A percentile compares a stretch with the other conserved stretches of the same genome.
Conservation (phyloP, 2,797 vertebrate genomes). For the Poeciliopsis gracilis region DNA sequence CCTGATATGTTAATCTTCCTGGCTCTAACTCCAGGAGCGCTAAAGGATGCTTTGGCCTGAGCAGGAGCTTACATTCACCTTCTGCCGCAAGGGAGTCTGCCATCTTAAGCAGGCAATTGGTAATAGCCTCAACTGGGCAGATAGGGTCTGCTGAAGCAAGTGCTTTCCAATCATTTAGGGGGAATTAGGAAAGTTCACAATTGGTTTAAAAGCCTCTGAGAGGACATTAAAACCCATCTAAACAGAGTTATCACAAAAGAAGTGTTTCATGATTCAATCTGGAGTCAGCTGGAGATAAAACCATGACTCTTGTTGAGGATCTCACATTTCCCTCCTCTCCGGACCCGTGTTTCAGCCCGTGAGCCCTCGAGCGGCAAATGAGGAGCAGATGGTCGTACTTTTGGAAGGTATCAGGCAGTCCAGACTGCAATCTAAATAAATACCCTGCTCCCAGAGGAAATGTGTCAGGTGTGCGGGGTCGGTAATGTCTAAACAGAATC, state of each 20-base stretch:
- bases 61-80: conserved; percentile 76
- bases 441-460: conserved; percentile 63
- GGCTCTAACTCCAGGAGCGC: conserved; percentile 74
- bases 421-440: conserved; percentile 81
- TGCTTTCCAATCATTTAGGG: conserved; percentile 66
- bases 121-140: conserved; percentile 63
- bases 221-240: conserved; percentile 40
- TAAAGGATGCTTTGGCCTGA: conserved; percentile 79
- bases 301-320: conserved; percentile 50
- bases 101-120: conserved; percentile 65
- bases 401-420: conserved; percentile 67
- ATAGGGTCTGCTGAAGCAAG: conserved; percentile 50
- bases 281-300: conserved; percentile 62
- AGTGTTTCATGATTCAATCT: conserved; percentile 56
- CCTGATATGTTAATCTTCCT: conserved; percentile 81
- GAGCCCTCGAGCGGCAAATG: conserved; percentile 71
- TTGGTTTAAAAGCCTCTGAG: conserved; percentile 66
- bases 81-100: conserved; percentile 71
- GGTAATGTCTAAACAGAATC: conserved; percentile 58
- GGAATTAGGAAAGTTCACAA: conserved; percentile 69
- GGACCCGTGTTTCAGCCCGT: conserved; percentile 64
- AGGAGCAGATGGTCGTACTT: conserved; percentile 80
- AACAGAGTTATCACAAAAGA: conserved; percentile 61
- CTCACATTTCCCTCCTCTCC: conserved; percentile 64
- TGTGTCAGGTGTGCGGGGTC: conserved; percentile 73